A percentile compares a stretch with the other conserved stretches of the same genome.
Conservation (phyloP, 2,888 invertebrate genomes). For the Amiota communis region DNA sequence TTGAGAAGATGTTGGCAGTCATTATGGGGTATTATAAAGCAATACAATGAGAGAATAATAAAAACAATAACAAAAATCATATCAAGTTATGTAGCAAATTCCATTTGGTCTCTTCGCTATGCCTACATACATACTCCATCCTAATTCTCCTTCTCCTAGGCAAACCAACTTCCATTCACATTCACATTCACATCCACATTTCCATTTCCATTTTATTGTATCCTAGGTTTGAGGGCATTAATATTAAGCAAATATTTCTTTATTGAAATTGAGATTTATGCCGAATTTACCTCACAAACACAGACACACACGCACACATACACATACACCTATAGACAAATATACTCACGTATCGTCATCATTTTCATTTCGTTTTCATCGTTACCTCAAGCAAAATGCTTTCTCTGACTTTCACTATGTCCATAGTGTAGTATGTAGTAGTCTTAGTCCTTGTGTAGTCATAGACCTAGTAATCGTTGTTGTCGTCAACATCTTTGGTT, state of each 20-base stretch:
- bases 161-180: too few relatives aligned
- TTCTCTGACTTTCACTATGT: too few relatives aligned
- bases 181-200: too few relatives aligned
- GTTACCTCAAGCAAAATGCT: too few relatives aligned
- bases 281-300: not conserved
- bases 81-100: not conserved
- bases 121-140: not conserved
- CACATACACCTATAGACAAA: not conserved
- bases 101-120: not conserved
- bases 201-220: too few relatives aligned
- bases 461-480: too few relatives aligned
- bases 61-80: not conserved
- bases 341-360: not conserved
- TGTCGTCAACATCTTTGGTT: too few relatives aligned
- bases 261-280: constrained; percentile 29
- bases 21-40: constrained; percentile 24
- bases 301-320: not conserved
- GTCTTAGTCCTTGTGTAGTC: too few relatives aligned
- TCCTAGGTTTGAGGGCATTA: not conserved
- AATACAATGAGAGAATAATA: constrained; percentile 13
- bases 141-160: too few relatives aligned
- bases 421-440: too few relatives aligned
- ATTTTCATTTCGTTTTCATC: too few relatives aligned
- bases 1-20: constrained; percentile 10
- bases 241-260: constrained; percentile 21